These are phyloP conservation scores for Larimichthys crocea DNA, from an alignment of 2,113 vertebrate species.

Conservation along the genomic window DNA sequence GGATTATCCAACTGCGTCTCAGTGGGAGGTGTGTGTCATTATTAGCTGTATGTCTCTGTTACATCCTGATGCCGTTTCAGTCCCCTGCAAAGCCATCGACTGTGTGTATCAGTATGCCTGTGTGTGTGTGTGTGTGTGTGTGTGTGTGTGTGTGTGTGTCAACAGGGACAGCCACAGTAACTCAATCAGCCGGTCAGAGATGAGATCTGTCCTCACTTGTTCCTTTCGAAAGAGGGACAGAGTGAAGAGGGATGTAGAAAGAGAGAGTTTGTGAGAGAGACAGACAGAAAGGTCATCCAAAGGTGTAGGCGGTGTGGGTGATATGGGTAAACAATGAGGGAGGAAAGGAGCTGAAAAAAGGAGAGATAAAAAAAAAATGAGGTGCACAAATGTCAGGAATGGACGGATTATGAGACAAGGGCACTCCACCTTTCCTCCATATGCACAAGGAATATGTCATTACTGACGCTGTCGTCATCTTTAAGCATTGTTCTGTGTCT, in stretches of 20 bases:
- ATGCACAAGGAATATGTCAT: neutral
- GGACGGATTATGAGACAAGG: neutral
- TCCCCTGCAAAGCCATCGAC: slow-evolving; percentile 52
- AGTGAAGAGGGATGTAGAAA: slow-evolving; percentile 20
- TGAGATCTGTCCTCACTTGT: slow-evolving; percentile 59
- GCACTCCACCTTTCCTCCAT: neutral
- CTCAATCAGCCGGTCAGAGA: slow-evolving; percentile 65
- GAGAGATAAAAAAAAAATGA: neutral
- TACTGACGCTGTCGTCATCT: too few species aligned
- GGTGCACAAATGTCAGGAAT: neutral
- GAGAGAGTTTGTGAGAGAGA: neutral
- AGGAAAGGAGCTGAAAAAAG: slow-evolving; percentile 2
- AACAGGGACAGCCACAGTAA: slow-evolving; percentile 57
- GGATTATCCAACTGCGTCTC: slow-evolving; percentile 49
- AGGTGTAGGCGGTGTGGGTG: slow-evolving; percentile 19
- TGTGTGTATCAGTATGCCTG: slow-evolving; percentile 19
- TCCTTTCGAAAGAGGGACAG: slow-evolving; percentile 28
- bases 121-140: slow-evolving; percentile 25
- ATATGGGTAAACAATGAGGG: neutral
- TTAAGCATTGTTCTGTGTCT: neutral
- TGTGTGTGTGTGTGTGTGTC: slow-evolving; percentile 37
- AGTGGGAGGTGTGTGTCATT: slow-evolving; percentile 54
- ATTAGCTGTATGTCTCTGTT: slow-evolving; percentile 63
- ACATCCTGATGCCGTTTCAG: slow-evolving; percentile 45
- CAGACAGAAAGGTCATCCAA: slow-evolving; percentile 38